Percentiles rank a stretch among this genome's conserved stretches.
Evolutionary conservation across 2,888 invertebrate species (phyloP).

Genomic region (Halictus ligatus): DNA sequence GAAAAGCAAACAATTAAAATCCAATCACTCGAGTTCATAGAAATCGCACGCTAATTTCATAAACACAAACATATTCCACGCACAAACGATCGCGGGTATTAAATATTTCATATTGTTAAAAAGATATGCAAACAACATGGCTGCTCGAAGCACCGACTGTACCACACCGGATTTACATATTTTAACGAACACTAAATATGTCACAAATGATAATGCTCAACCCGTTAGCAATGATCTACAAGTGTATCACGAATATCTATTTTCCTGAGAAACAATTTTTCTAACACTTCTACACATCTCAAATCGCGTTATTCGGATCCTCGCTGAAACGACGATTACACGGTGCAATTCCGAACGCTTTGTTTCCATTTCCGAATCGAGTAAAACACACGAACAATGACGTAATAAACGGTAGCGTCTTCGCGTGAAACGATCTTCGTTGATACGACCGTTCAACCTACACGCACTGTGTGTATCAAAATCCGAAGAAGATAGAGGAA

Average conservation of each 20-base stretch:
- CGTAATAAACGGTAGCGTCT: slow-evolving; percentile 47
- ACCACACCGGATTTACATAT: not conserved
- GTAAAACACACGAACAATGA: slow-evolving; percentile 50
- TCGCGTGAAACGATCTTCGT: slow-evolving; percentile 17
- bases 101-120: not conserved
- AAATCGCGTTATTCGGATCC: not conserved
- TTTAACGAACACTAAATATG: not conserved
- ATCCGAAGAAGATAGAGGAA: not conserved
- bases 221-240: not conserved
- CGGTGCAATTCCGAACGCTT: slow-evolving; percentile 31
- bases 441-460: slow-evolving; percentile 1
- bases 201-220: not conserved
- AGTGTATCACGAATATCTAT: too few species aligned
- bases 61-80: not conserved
- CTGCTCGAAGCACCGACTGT: not conserved
- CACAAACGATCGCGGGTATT: not conserved
- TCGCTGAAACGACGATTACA: slow-evolving; percentile 15
- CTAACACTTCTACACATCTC: too few species aligned
- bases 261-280: too few species aligned
- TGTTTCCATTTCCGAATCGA: slow-evolving; percentile 52
- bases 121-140: not conserved
- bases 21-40: too few species aligned
- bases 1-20: not conserved
- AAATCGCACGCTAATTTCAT: not conserved
- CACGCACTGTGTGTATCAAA: not conserved